Conservation (phyloP, 2,888 invertebrate genomes). For the Camptogramma bilineatum region DNA sequence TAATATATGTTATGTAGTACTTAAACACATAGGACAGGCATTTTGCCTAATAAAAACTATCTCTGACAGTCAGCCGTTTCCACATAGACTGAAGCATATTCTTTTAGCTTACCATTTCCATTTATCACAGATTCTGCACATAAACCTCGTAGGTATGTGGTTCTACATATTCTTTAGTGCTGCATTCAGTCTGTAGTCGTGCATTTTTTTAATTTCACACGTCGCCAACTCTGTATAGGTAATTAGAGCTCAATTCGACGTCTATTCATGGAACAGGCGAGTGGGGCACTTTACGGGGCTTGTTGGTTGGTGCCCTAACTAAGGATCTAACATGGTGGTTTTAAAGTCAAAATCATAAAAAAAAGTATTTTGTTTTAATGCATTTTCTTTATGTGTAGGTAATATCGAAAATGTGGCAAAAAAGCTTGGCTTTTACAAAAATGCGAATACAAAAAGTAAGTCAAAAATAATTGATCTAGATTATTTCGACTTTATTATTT, state of each 20-base stretch:
- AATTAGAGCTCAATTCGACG: conserved; percentile 81
- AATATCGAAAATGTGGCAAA: not conserved
- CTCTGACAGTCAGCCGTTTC: not conserved
- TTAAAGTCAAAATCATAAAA: not conserved
- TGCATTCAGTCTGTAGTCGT: conserved; percentile 50
- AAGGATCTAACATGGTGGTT: conserved; percentile 4
- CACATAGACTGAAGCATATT: not conserved
- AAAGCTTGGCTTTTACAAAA: not conserved
- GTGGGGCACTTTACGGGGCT: conserved; percentile 60
- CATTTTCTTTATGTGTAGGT: too few species aligned
- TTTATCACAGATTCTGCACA: not conserved
- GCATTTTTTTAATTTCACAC: conserved; percentile 82
- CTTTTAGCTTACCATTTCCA: not conserved
- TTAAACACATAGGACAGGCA: too few species aligned
- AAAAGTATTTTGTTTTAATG: not conserved
- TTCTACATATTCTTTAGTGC: conserved; percentile 31
- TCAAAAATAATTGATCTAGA: too few species aligned
- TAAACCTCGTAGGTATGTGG: not conserved
- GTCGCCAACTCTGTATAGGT: conserved; percentile 74
- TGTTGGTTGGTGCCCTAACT: conserved; percentile 32
- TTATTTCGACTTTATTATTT: too few species aligned
- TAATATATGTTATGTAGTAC: too few species aligned
- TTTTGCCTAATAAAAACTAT: not conserved
- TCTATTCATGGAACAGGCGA: conserved; percentile 72
- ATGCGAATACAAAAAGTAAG: not conserved